A percentile compares a stretch with the other conserved stretches of the same genome.
These are phyloP conservation scores for Sebastes matsubarae DNA, from an alignment of 2,797 vertebrate species.

Conservation along the genomic window DNA sequence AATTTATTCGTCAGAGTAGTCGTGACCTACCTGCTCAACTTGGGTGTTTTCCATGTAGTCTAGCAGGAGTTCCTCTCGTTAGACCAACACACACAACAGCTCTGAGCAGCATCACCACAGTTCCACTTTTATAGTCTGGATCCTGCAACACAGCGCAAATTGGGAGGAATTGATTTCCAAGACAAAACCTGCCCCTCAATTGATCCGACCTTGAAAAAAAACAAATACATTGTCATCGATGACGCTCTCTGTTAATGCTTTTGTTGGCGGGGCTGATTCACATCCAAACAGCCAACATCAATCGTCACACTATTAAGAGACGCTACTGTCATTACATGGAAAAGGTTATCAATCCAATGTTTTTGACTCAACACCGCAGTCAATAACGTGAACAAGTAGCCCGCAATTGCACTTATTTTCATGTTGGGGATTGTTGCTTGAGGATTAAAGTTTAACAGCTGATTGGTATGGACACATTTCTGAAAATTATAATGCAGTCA, in stretches of 20 bases:
- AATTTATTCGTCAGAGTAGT: too few species aligned
- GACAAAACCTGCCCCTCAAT: slow-evolving; percentile 61
- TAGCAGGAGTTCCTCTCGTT: background rate
- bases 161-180: slow-evolving; percentile 59
- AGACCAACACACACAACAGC: background rate
- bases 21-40: slow-evolving; percentile 32
- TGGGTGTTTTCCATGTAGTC: background rate
- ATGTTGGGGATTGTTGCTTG: background rate
- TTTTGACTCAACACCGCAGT: slow-evolving; percentile 35
- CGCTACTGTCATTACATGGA: slow-evolving; percentile 41
- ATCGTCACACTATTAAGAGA: slow-evolving; percentile 45
- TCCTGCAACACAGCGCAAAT: slow-evolving; percentile 41
- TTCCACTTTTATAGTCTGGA: slow-evolving; percentile 55
- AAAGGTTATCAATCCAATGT: slow-evolving; percentile 41
- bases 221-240: slow-evolving; percentile 64
- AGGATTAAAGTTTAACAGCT: slow-evolving; percentile 18
- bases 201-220: slow-evolving; percentile 64
- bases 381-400: slow-evolving; percentile 29
- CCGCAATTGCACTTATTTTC: background rate
- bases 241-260: slow-evolving; percentile 57
- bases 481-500: slow-evolving; percentile 21
- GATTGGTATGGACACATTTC: slow-evolving; percentile 25
- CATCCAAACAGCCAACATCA: slow-evolving; percentile 49
- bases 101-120: slow-evolving; percentile 21
- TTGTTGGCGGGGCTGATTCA: slow-evolving; percentile 49